These are phyloP conservation scores for Caradrina kadenii DNA, from an alignment of 2,888 invertebrate genomes.

Conservation along the genomic window DNA sequence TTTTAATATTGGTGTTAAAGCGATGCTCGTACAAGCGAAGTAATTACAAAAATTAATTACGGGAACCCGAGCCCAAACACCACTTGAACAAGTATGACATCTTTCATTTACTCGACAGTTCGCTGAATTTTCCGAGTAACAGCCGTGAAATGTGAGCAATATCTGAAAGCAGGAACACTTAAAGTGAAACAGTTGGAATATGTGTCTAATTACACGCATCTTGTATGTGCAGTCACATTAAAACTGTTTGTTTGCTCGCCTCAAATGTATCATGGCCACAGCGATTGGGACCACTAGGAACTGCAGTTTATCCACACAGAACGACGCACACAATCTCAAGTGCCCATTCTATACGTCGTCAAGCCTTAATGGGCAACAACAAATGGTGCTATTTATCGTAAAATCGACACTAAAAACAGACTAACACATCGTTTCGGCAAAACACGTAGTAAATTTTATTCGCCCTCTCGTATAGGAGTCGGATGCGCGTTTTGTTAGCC, in stretches of 20 bases:
- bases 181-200: conserved; percentile 34
- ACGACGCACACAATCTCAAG: conserved; percentile 79
- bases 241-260: conserved; percentile 65
- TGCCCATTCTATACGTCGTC: conserved; percentile 82
- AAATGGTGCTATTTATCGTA: conserved; percentile 87
- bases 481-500: conserved; percentile 47
- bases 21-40: not conserved
- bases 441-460: conserved; percentile 80
- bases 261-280: conserved; percentile 69
- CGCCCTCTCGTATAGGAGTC: conserved; percentile 63
- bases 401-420: conserved; percentile 86
- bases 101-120: conserved; percentile 37
- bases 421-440: conserved; percentile 82
- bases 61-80: conserved; percentile 10
- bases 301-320: conserved; percentile 78
- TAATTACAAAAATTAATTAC: conserved; percentile 30
- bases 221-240: conserved; percentile 40
- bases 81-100: conserved; percentile 33
- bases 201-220: conserved; percentile 58
- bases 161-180: conserved; percentile 49
- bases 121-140: conserved; percentile 35
- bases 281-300: conserved; percentile 67
- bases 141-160: conserved; percentile 39
- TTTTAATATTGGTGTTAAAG: not conserved
- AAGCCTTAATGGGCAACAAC: conserved; percentile 81